Conservation (phyloP, 2,113 vertebrate genomes). For the Drymodes brunneopygia region DNA sequence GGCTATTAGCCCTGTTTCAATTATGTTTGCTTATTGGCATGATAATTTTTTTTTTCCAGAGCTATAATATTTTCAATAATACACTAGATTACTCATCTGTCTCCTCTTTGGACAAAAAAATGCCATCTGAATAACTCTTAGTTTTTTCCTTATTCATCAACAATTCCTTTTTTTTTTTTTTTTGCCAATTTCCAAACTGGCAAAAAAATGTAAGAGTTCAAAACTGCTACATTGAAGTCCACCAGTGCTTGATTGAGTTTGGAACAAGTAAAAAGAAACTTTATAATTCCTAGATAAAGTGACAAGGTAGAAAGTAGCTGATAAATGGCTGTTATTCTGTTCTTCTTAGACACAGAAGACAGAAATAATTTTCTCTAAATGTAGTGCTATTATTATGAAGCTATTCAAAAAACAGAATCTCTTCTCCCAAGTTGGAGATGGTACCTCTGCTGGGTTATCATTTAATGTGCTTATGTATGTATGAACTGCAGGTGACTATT, state of each 20-base stretch:
- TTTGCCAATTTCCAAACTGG: not conserved
- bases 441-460: not conserved
- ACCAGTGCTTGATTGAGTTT: not conserved
- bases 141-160: not conserved
- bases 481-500: conserved; percentile 47
- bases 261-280: not conserved
- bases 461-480: conserved; percentile 29
- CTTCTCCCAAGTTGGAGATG: not conserved
- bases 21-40: conserved; percentile 48
- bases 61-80: conserved; percentile 48
- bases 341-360: not conserved
- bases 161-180: not conserved
- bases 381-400: conserved; percentile 9
- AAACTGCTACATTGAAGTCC: not conserved
- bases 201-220: not conserved
- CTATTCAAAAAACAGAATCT: not conserved
- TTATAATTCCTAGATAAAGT: not conserved
- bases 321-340: not conserved
- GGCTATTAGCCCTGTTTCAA: conserved; percentile 42
- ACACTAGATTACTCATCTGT: conserved; percentile 46
- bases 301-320: not conserved
- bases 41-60: conserved; percentile 58
- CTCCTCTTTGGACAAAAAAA: conserved; percentile 33
- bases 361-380: conserved; percentile 9
- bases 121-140: not conserved